A percentile compares a stretch with the other conserved stretches of the same genome.
These are phyloP conservation scores for Etheostoma nigrum DNA, from an alignment of 2,797 vertebrate genomes.

Conservation along the genomic window DNA sequence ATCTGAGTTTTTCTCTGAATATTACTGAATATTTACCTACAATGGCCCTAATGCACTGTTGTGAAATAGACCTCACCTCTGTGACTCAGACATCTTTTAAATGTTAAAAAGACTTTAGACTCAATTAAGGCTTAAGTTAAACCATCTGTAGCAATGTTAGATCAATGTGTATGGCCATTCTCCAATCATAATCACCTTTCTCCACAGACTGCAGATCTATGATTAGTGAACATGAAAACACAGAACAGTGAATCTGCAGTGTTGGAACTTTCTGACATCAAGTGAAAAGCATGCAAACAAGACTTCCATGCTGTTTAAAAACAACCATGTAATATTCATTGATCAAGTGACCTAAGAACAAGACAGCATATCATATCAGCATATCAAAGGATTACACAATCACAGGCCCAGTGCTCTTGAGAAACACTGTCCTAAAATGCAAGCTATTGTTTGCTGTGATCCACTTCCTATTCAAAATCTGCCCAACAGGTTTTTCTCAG, in stretches of 20 bases:
- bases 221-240: conserved; percentile 43
- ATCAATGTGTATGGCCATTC: conserved; percentile 2
- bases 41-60: too few species aligned
- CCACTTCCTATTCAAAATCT: conserved; percentile 27
- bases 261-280: conserved; percentile 25
- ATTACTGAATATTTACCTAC: too few species aligned
- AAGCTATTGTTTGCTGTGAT: not conserved
- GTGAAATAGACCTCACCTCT: not conserved
- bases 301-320: conserved; percentile 14
- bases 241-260: conserved; percentile 5
- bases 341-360: conserved; percentile 29
- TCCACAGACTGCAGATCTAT: conserved; percentile 37
- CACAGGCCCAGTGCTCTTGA: conserved; percentile 11
- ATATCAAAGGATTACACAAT: conserved; percentile 18
- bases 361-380: not conserved
- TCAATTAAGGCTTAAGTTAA: not conserved
- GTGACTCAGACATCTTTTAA: not conserved
- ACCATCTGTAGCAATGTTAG: not conserved
- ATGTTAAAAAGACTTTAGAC: not conserved
- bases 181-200: conserved; percentile 20
- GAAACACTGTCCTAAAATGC: conserved; percentile 18
- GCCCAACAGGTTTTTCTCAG: conserved; percentile 55
- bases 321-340: conserved; percentile 2
- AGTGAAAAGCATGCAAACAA: conserved; percentile 5
- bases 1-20: too few species aligned